Evolutionary conservation across 2,888 invertebrate species (phyloP).

Genomic region (Mamestra brassicae): DNA sequence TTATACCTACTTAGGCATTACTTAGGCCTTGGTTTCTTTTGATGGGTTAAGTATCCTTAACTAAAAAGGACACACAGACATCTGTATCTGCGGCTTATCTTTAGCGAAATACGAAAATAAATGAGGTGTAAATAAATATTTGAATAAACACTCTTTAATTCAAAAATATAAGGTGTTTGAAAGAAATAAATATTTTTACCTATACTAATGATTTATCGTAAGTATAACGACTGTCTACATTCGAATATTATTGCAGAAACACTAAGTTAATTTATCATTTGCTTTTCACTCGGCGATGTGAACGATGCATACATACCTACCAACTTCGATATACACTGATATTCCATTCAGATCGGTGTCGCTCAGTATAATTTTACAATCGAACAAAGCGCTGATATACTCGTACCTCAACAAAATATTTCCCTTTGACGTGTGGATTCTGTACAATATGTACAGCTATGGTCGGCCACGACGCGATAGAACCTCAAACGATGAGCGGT

Average conservation of each 20-base stretch:
- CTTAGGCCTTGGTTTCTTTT: conserved; percentile 32
- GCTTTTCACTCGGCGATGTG: neutral
- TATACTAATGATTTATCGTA: neutral
- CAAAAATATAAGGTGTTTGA: neutral
- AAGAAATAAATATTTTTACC: conserved; percentile 1
- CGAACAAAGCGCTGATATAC: neutral
- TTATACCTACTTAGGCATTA: conserved; percentile 31
- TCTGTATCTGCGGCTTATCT: neutral
- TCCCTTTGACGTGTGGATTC: conserved; percentile 1
- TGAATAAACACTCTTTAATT: conserved; percentile 1
- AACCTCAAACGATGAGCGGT: conserved; percentile 1
- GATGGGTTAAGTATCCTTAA: conserved; percentile 20
- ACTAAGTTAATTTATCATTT: neutral
- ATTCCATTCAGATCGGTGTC: neutral
- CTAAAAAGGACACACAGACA: neutral
- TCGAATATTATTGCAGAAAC: neutral
- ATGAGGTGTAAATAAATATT: neutral
- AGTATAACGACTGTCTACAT: neutral
- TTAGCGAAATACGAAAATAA: neutral
- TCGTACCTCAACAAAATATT: neutral
- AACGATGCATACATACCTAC: neutral
- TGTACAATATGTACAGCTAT: neutral
- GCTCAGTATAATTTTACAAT: neutral
- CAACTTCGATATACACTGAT: neutral
- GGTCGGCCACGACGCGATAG: neutral